These are phyloP conservation scores for Bufotes viridis DNA, from an alignment of 2,797 vertebrate genomes.

Conservation along the genomic window DNA sequence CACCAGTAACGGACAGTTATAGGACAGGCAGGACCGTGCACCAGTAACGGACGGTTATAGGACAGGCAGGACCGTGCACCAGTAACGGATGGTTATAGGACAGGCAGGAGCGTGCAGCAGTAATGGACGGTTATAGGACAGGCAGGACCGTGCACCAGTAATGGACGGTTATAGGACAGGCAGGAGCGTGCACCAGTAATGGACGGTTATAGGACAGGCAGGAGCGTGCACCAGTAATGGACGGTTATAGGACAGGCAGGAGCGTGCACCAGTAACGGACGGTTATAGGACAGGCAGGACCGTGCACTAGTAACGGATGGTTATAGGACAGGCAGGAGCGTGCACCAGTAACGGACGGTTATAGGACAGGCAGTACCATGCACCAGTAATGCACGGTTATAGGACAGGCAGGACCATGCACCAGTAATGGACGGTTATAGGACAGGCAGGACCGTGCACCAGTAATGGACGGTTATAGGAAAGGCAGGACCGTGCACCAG, in stretches of 20 bases:
- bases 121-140: too few species aligned
- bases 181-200: background rate
- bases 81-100: too few species aligned
- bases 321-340: background rate
- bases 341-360: background rate
- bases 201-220: background rate
- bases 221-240: background rate
- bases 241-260: background rate
- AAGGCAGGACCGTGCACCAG: background rate
- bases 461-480: background rate
- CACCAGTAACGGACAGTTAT: background rate
- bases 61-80: background rate
- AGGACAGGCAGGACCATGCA: background rate
- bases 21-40: too few species aligned
- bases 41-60: background rate
- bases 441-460: background rate
- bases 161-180: background rate
- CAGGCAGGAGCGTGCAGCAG: too few species aligned
- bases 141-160: background rate
- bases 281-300: too few species aligned
- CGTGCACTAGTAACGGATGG: background rate
- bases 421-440: background rate
- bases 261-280: background rate
- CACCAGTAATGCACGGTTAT: background rate
- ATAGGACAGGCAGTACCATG: background rate